phyloP scores from a whole-genome alignment of 2,888 invertebrate species.

The Graphium colonna region DNA sequence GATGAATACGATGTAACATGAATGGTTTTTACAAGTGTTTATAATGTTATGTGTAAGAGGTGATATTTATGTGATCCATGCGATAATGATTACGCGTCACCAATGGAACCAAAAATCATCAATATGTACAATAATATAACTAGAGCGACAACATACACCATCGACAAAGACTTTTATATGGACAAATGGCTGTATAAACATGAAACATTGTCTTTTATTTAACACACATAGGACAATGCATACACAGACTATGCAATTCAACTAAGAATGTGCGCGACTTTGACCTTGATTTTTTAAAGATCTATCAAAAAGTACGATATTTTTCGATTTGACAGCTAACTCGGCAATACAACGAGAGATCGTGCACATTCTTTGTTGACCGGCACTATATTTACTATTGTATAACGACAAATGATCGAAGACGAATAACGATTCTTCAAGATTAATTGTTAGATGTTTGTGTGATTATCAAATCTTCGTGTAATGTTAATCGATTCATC shows the following conservation, averaged over 20 bases:
- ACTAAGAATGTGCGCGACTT: too few relatives aligned
- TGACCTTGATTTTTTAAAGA: too few relatives aligned
- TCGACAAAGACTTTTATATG: slow-evolving; percentile 6
- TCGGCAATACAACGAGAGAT: too few relatives aligned
- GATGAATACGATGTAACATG: slow-evolving; percentile 61
- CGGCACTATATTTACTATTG: too few relatives aligned
- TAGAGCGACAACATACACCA: slow-evolving; percentile 12
- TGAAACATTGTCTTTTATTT: not conserved
- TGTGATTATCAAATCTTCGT: slow-evolving; percentile 53
- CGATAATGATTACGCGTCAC: slow-evolving; percentile 47
- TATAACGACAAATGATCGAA: too few relatives aligned
- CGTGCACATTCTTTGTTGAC: too few relatives aligned
- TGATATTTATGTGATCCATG: slow-evolving; percentile 68
- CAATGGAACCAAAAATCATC: slow-evolving; percentile 58
- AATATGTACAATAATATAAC: slow-evolving; percentile 23
- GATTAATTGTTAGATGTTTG: too few relatives aligned
- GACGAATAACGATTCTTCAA: too few relatives aligned
- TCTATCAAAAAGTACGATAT: too few relatives aligned
- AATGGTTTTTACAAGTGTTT: slow-evolving; percentile 64
- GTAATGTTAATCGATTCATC: slow-evolving; percentile 63
- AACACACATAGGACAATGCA: slow-evolving; percentile 2
- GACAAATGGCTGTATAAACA: slow-evolving; percentile 2
- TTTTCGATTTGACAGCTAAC: too few relatives aligned
- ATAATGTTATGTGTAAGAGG: slow-evolving; percentile 65
- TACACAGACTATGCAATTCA: too few relatives aligned